Percentiles rank a stretch among this genome's conserved stretches.
Conservation (phyloP, 2,888 invertebrate genomes). For the Tetragnatha montana region DNA sequence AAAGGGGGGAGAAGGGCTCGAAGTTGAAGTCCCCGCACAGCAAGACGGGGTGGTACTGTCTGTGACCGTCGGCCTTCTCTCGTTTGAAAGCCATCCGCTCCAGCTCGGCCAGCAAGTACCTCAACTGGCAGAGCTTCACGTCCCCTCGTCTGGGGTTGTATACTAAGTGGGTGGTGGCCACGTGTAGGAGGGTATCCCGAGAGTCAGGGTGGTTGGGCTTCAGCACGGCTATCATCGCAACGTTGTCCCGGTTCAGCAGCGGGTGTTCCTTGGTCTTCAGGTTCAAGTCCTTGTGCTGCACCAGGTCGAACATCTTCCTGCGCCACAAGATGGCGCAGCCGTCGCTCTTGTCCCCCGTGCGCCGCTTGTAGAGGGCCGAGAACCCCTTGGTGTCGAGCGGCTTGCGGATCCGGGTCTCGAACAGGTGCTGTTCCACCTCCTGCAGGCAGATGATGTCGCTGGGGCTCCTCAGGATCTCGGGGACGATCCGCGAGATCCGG, state of each 20-base stretch:
- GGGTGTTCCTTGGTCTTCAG: conserved; percentile 80
- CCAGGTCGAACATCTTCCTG: conserved; percentile 81
- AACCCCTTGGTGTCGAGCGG: conserved; percentile 80
- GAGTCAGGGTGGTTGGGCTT: conserved; percentile 76
- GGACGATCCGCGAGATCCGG: conserved; percentile 80
- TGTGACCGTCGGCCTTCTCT: conserved; percentile 55
- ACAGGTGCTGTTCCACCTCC: conserved; percentile 90
- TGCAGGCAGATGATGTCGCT: conserved; percentile 89
- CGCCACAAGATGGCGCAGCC: conserved; percentile 94
- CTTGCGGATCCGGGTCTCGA: conserved; percentile 74
- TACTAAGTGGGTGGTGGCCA: conserved; percentile 95
- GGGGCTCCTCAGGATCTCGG: conserved; percentile 80
- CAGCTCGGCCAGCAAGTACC: conserved; percentile 88
- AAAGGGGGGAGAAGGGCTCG: conserved; percentile 84
- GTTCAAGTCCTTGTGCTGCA: conserved; percentile 84
- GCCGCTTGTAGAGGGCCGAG: conserved; percentile 86
- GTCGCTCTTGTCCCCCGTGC: conserved; percentile 87
- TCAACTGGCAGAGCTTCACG: conserved; percentile 90
- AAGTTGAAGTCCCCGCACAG: conserved; percentile 96
- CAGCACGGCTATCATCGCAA: conserved; percentile 88
- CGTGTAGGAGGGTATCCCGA: conserved; percentile 73
- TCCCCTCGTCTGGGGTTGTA: conserved; percentile 94
- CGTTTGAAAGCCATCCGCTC: conserved; percentile 83
- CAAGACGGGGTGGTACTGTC: conserved; percentile 85
- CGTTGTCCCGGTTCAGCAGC: conserved; percentile 89